These are phyloP conservation scores for Polietes domitor DNA, from an alignment of 2,888 invertebrate genomes.

Conservation along the genomic window DNA sequence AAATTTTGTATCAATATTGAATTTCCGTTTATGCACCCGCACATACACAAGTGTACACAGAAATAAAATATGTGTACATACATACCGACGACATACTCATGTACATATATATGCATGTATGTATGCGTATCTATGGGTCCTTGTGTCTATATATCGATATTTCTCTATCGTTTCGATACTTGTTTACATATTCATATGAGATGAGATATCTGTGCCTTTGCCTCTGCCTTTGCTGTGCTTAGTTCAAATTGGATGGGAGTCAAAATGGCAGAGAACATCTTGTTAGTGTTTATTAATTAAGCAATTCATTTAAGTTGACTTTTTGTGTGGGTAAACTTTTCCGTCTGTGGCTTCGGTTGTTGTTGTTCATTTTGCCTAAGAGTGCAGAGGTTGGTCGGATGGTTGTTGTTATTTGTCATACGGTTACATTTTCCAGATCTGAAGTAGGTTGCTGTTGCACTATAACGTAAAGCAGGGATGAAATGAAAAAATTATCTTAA, in stretches of 20 bases:
- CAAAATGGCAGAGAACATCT: constrained; percentile 10
- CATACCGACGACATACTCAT: neutral
- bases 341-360: neutral
- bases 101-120: neutral
- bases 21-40: neutral
- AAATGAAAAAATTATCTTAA: too few relatives aligned
- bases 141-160: neutral
- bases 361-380: too few relatives aligned
- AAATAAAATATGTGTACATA: neutral
- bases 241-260: neutral
- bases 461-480: too few relatives aligned
- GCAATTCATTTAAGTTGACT: constrained; percentile 54
- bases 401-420: too few relatives aligned
- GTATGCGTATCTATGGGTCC: too few relatives aligned
- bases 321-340: constrained; percentile 16
- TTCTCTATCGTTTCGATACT: neutral
- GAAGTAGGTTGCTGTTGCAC: too few relatives aligned
- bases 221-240: neutral
- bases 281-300: constrained; percentile 52
- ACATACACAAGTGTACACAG: constrained; percentile 24
- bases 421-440: too few relatives aligned
- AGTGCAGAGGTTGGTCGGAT: too few relatives aligned
- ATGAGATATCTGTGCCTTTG: neutral
- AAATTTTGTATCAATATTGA: constrained; percentile 9
- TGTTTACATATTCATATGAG: neutral